These are phyloP conservation scores for Hylaea fasciaria DNA, from an alignment of 2,888 invertebrate species.

Conservation along the genomic window DNA sequence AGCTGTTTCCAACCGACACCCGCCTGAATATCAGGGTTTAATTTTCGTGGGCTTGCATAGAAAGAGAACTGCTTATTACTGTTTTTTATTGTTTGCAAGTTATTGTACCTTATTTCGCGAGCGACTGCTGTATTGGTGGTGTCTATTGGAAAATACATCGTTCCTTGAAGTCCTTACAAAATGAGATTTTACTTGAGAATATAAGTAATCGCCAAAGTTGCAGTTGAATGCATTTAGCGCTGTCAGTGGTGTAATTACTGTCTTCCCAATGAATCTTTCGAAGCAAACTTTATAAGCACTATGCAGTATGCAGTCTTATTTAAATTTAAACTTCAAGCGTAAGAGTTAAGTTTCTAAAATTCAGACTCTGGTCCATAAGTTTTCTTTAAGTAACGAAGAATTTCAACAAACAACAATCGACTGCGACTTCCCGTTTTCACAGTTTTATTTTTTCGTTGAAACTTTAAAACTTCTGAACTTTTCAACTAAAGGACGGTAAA, in stretches of 20 bases:
- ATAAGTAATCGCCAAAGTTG: too few relatives aligned
- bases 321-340: constrained; percentile 36
- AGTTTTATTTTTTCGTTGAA: constrained; percentile 29
- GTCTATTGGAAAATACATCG: too few relatives aligned
- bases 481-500: constrained; percentile 14
- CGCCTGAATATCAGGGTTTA: background rate
- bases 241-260: constrained; percentile 13
- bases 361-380: constrained; percentile 37
- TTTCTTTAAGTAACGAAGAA: constrained; percentile 36
- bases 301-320: constrained; percentile 31
- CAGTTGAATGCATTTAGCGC: constrained; percentile 7
- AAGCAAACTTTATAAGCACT: constrained; percentile 34
- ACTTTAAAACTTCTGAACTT: constrained; percentile 24
- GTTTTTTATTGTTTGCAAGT: too few relatives aligned
- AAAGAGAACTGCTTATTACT: too few relatives aligned
- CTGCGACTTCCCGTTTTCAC: constrained; percentile 33
- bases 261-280: constrained; percentile 15
- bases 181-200: too few relatives aligned
- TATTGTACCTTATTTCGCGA: too few relatives aligned
- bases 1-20: constrained; percentile 55
- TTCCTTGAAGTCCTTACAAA: too few relatives aligned
- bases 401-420: constrained; percentile 40
- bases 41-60: too few relatives aligned
- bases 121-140: too few relatives aligned
- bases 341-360: constrained; percentile 34